phyloP scores from a whole-genome alignment of 2,797 vertebrate species.

The Brotula barbata region DNA sequence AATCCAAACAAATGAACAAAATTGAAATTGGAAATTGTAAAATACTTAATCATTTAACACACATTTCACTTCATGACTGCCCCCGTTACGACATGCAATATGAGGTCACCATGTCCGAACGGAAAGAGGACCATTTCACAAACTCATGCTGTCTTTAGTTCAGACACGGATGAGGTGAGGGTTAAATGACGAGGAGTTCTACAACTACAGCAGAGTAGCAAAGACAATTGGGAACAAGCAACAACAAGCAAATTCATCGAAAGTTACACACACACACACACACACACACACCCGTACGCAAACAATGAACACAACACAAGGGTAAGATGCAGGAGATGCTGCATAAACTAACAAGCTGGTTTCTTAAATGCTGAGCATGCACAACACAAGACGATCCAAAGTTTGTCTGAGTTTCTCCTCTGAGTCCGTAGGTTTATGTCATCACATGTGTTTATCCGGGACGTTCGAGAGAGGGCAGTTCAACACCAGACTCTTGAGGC shows the following conservation, averaged over 20 bases:
- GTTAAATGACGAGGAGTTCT: constrained; percentile 30
- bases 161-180: constrained; percentile 22
- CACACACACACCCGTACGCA: too few relatives aligned
- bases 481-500: constrained; percentile 20
- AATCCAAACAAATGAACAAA: too few relatives aligned
- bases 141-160: constrained; percentile 39
- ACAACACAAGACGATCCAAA: constrained; percentile 23
- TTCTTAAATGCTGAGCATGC: constrained; percentile 44
- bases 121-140: constrained; percentile 27
- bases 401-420: constrained; percentile 18
- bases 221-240: constrained; percentile 15
- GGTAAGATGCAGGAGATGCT: too few relatives aligned
- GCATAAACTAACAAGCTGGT: constrained; percentile 10
- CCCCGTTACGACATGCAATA: constrained; percentile 67
- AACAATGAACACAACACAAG: too few relatives aligned
- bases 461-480: constrained; percentile 17
- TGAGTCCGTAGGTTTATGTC: neutral
- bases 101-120: constrained; percentile 22
- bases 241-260: constrained; percentile 23
- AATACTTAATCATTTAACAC: constrained; percentile 22
- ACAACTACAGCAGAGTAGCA: neutral
- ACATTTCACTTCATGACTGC: constrained; percentile 57
- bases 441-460: neutral
- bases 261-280: too few relatives aligned
- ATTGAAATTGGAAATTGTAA: neutral